Base-by-base conservation (phyloP, 2,797 vertebrate genomes). In the Sebastes dallii region DNA sequence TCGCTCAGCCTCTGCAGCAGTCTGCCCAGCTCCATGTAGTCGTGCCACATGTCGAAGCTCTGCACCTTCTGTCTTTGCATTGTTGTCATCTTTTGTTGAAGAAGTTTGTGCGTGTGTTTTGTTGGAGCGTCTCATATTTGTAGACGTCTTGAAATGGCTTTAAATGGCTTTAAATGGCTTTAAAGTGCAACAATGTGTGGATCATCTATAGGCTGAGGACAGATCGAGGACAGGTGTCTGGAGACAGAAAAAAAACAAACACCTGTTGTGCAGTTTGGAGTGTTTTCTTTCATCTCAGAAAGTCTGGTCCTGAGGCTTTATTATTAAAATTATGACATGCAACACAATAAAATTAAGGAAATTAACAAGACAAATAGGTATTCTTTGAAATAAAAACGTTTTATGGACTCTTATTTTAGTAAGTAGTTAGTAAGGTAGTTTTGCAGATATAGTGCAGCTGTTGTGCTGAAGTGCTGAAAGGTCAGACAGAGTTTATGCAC, bases 1-100 rank as follows among this genome's bases (percentile, higher is more conserved):
- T 3, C 25, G 50, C 86, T 6, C 71, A 95, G 69, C 1, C 52
- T 84, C 32, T 83, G 2, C 10, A 97, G 56, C 16, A 95, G 77
- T 22, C 61, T 76, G 20, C 83, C 83, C 62, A 97, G 93, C 24
- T 94, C 88, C 88, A 97, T 83, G 85, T 97, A 97, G 80, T 97
- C 97, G 2, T 82, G 95, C 97, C 97, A 97, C 93, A 96, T 93
- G 72, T 96, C 91, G 5, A 97, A 97, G 56, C 24, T 8, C 59
- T 58, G 75, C 13, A 30, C 16, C 4, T 39, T 39, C 36, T 58
- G 73, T 64, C 39, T 72, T 16, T 83, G 72, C 68, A 46, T 64
- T 1, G 46, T 16, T 27, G 61, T 20, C 64, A 77, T 88, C 6
- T 68, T 77, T 75, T 16, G 6, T 22, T n/a, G 36, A 9, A 12